phyloP scores from a whole-genome alignment of 1,140 invertebrate genomes.

The Solenopsis fugax region DNA sequence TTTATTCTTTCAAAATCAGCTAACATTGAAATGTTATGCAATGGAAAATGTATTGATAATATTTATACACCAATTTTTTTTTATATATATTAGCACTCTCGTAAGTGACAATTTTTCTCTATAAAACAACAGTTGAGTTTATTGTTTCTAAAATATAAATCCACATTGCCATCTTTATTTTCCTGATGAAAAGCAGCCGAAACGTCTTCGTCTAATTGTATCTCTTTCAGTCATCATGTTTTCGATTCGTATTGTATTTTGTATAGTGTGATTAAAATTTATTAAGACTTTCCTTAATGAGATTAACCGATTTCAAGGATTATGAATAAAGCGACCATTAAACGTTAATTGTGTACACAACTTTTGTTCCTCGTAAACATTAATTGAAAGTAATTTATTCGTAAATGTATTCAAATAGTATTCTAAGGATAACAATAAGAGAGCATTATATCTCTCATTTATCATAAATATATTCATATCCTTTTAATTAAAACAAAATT shows the following conservation, averaged over 20 bases:
- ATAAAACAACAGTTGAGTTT: not conserved
- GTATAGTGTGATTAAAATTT: slow-evolving; percentile 1
- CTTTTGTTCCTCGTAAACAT: not conserved
- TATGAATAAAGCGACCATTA: slow-evolving; percentile 8
- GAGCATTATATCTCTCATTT: slow-evolving; percentile 16
- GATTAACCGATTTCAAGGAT: slow-evolving; percentile 1
- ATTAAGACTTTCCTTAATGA: slow-evolving; percentile 10
- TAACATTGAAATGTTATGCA: not conserved
- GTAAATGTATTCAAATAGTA: slow-evolving; percentile 17
- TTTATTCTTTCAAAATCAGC: not conserved
- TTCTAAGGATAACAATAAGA: not conserved
- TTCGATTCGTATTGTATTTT: not conserved
- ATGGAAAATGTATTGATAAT: not conserved
- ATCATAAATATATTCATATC: not conserved
- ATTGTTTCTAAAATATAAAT: slow-evolving; percentile 13
- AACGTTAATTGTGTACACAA: slow-evolving; percentile 12
- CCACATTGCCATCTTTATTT: slow-evolving; percentile 5
- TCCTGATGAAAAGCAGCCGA: not conserved
- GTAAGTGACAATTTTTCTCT: not conserved
- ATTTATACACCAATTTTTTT: not conserved
- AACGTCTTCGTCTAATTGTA: not conserved
- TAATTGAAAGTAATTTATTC: slow-evolving; percentile 20
- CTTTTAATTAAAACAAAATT: not conserved
- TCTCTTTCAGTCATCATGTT: not conserved
- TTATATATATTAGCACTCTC: not conserved